A percentile compares a stretch with the other conserved stretches of the same genome.
Evolutionary conservation across 2,797 vertebrate genomes (phyloP).

Genomic region (Esox lucius): DNA sequence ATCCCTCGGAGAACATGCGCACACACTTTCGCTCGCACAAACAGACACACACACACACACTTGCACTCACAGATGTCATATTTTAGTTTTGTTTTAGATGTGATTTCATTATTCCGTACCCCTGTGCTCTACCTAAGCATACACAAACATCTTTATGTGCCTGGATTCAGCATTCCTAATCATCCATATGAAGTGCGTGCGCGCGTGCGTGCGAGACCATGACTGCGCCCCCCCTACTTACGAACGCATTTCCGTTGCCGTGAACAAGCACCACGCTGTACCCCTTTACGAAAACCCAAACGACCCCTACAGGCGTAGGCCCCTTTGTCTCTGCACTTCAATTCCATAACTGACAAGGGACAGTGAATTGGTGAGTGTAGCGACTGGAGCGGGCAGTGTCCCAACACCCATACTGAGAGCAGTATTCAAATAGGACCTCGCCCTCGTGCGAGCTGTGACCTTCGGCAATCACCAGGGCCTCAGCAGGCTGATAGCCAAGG

Average conservation of each 20-base stretch:
- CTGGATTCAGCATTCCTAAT: slow-evolving; percentile 62
- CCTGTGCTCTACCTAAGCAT: slow-evolving; percentile 72
- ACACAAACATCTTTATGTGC: slow-evolving; percentile 61
- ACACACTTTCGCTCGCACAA: slow-evolving; percentile 5
- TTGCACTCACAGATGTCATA: slow-evolving; percentile 42
- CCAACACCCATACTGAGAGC: slow-evolving; percentile 66
- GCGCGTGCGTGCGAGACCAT: slow-evolving; percentile 30
- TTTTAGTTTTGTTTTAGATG: slow-evolving; percentile 73
- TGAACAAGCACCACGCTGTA: background rate
- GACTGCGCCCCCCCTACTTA: background rate
- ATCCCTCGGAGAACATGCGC: background rate
- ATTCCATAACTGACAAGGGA: slow-evolving; percentile 73
- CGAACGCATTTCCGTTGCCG: no score
- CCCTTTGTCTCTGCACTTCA: slow-evolving; percentile 40
- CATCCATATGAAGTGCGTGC: slow-evolving; percentile 62
- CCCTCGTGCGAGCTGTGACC: slow-evolving; percentile 67
- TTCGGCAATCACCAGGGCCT: slow-evolving; percentile 65
- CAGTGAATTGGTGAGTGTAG: slow-evolving; percentile 58
- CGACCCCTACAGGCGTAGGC: background rate
- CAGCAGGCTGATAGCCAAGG: slow-evolving; percentile 56
- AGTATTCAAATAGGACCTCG: slow-evolving; percentile 70
- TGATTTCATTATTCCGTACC: slow-evolving; percentile 81
- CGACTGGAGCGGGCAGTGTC: slow-evolving; percentile 41
- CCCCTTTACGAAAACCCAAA: background rate
- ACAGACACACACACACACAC: slow-evolving; percentile 12